These are phyloP conservation scores for Chaetoderma sp. DNA, from an alignment of 2,888 invertebrate species.

Conservation along the genomic window DNA sequence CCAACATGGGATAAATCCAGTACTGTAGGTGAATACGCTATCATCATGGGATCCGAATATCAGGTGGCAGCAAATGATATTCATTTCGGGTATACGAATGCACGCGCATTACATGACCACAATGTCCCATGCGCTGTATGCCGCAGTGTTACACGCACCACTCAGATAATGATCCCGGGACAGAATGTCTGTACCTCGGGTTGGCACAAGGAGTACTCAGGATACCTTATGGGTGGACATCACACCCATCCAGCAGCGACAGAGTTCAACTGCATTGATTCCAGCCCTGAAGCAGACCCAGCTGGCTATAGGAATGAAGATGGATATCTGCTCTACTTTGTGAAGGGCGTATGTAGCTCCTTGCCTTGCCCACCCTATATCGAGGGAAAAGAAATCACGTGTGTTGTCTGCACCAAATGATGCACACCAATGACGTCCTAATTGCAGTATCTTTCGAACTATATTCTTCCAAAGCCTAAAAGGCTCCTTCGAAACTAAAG, in stretches of 20 bases:
- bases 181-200: constrained; percentile 31
- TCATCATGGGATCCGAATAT: constrained; percentile 30
- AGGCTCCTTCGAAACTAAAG: too few species aligned
- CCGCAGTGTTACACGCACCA: constrained; percentile 6
- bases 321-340: constrained; percentile 32
- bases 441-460: too few species aligned
- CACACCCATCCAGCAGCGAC: constrained; percentile 8
- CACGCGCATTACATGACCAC: constrained; percentile 6
- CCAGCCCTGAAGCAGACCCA: constrained; percentile 30
- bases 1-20: background rate
- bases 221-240: constrained; percentile 39
- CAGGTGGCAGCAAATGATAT: background rate
- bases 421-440: too few species aligned
- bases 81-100: constrained; percentile 2
- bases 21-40: background rate
- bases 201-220: constrained; percentile 41
- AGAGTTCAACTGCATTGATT: constrained; percentile 36
- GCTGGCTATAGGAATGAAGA: constrained; percentile 29
- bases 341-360: constrained; percentile 39
- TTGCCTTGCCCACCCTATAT: constrained; percentile 43
- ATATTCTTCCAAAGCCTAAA: too few species aligned
- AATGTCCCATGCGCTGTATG: constrained; percentile 42
- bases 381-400: constrained; percentile 36
- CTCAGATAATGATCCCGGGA: constrained; percentile 36
- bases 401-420: constrained; percentile 40